phyloP scores from a whole-genome alignment of 2,797 vertebrate genomes.

The Coendou prehensilis region DNA sequence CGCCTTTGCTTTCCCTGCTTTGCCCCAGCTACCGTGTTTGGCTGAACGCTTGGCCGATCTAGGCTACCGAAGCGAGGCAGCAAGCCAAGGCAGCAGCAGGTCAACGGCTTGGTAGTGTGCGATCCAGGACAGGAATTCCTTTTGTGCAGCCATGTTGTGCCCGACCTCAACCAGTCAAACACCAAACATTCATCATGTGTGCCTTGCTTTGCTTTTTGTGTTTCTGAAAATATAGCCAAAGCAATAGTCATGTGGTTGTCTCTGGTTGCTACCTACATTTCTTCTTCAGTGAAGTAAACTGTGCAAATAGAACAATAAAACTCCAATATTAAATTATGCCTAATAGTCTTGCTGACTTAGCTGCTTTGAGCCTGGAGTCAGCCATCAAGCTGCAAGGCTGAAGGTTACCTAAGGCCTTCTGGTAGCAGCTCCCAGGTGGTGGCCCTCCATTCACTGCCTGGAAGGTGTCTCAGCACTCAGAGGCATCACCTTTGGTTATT shows the following conservation, averaged over 20 bases:
- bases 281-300: slow-evolving; percentile 3
- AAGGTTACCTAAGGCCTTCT: background rate
- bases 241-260: background rate
- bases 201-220: background rate
- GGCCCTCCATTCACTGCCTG: background rate
- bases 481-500: background rate
- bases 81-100: background rate
- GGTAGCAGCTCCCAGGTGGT: slow-evolving; percentile 10
- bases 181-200: background rate
- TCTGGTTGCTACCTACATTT: background rate
- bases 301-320: slow-evolving; percentile 13
- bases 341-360: background rate
- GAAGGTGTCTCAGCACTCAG: slow-evolving; percentile 15
- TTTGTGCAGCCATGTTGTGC: background rate
- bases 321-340: background rate
- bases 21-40: background rate
- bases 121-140: background rate
- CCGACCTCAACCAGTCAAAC: background rate
- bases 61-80: background rate
- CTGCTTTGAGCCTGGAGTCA: background rate
- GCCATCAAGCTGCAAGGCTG: background rate
- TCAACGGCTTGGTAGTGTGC: background rate
- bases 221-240: slow-evolving; percentile 31
- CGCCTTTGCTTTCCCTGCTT: background rate
- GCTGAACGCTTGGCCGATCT: background rate